Percentiles rank a stretch among this genome's conserved stretches.
These are phyloP conservation scores for Yasuhikotakia modesta DNA, from an alignment of 2,797 vertebrate species.

Conservation along the genomic window DNA sequence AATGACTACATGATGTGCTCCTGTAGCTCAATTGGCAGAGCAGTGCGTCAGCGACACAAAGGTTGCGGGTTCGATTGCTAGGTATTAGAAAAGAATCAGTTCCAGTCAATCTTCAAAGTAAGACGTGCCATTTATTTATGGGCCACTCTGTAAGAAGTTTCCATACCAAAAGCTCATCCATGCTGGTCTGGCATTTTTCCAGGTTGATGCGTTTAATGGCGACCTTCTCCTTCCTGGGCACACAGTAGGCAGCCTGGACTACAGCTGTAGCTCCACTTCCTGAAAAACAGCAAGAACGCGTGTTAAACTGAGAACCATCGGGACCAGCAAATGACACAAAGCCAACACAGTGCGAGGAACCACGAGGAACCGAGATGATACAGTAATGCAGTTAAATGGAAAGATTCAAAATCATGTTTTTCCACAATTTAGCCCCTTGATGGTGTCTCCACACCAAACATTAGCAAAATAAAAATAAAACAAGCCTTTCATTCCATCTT, in stretches of 20 bases:
- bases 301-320: slow-evolving; percentile 13
- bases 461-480: too few species aligned
- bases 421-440: too few species aligned
- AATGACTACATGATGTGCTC: background rate
- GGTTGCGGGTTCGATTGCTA: too few species aligned
- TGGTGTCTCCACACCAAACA: too few species aligned
- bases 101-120: too few species aligned
- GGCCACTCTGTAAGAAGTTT: background rate
- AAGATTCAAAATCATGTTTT: background rate
- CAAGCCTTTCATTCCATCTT: too few species aligned
- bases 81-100: too few species aligned
- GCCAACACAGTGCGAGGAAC: background rate
- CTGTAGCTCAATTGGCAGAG: too few species aligned
- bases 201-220: slow-evolving; percentile 98
- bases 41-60: too few species aligned
- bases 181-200: slow-evolving; percentile 98
- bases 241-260: slow-evolving; percentile 93
- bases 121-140: background rate
- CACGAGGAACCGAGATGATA: background rate
- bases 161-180: slow-evolving; percentile 97
- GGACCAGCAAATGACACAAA: background rate
- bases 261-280: slow-evolving; percentile 96
- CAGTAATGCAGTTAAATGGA: background rate
- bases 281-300: slow-evolving; percentile 64
- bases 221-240: slow-evolving; percentile 94